Base-by-base conservation (phyloP, 2,888 invertebrate species). In the Tiliacea citrago region DNA sequence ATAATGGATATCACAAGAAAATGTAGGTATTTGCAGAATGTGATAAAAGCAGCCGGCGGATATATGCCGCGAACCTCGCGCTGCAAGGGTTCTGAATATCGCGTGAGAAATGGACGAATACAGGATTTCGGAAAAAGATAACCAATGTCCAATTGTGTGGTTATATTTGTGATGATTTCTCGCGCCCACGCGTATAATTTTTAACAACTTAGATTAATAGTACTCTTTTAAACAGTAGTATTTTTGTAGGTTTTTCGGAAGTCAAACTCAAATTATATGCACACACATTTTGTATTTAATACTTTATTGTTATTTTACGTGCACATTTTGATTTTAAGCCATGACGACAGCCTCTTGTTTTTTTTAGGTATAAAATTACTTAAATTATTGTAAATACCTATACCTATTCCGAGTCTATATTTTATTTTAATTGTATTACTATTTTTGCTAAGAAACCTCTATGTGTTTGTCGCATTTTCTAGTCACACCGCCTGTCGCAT, bases 381-480 rank as follows among this genome's bases (percentile, higher is more conserved):
- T 2, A 12, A 9, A 58, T 57, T 9, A 7, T 79, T 75, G 73
- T 77, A 80, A 51, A 80, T 80, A 75, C n/a, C 7, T 24, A 45
- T 12, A 29, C 6, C 42, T 63, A 45, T 42, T 16, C 39, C 8
- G 21, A 65, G 9, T 35, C 12, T 69, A 16, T 21, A 51, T 16
- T 49, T 24, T n/a, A 10, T 57, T 77, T 2, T n/a, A n/a, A 51
- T 47, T 68, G 10, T 18, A 47, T 76, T n/a, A 16, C 16, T 39
- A 47, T 29, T 73, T 62, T 79, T 24, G 0, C 29, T 42, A 18
- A 65, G 16, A 74, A 65, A 42, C 7, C 4, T 73, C 65, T 77
- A 47, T 63, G 51, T 51, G 77, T 75, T n/a, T 81, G 75, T 76
- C 76, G 76, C 55, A 62, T 81, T 79, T 75, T 76, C 57, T 62